Evolutionary conservation across 2,113 vertebrate species (phyloP).

Genomic region (Otus sunia): DNA sequence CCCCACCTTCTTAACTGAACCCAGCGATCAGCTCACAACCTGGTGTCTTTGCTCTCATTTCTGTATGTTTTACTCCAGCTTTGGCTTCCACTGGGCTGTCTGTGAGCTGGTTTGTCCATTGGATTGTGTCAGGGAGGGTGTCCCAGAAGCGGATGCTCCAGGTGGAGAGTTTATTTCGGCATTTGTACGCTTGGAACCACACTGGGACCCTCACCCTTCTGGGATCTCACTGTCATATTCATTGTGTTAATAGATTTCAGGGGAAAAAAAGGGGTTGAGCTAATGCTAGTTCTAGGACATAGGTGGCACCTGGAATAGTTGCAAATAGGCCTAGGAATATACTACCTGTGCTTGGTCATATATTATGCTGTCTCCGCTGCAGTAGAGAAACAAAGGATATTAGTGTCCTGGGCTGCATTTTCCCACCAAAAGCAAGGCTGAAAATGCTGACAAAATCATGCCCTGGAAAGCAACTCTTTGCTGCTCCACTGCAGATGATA

Average conservation of each 20-base stretch:
- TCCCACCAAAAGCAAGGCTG: background rate
- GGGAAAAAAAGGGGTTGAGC: background rate
- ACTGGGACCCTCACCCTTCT: background rate
- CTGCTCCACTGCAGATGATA: background rate
- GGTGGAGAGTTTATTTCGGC: background rate
- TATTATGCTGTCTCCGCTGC: background rate
- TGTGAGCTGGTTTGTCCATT: background rate
- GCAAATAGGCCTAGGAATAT: background rate
- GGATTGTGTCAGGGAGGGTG: background rate
- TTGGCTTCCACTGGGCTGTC: background rate
- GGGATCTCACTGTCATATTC: background rate
- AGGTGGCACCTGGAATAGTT: background rate
- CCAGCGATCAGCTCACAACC: background rate
- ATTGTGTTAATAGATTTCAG: background rate
- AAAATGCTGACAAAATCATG: background rate
- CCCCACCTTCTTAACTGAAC: background rate
- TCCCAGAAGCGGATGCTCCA: background rate
- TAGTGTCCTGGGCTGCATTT: background rate
- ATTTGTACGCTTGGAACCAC: no score
- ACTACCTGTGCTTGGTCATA: background rate
- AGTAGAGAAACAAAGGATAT: background rate
- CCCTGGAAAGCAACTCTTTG: background rate
- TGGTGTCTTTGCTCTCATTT: background rate
- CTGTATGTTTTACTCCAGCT: background rate
- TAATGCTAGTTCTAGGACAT: background rate